Evolutionary conservation across 2,113 vertebrate species (phyloP).

Genomic region (Xiphophorus maculatus): DNA sequence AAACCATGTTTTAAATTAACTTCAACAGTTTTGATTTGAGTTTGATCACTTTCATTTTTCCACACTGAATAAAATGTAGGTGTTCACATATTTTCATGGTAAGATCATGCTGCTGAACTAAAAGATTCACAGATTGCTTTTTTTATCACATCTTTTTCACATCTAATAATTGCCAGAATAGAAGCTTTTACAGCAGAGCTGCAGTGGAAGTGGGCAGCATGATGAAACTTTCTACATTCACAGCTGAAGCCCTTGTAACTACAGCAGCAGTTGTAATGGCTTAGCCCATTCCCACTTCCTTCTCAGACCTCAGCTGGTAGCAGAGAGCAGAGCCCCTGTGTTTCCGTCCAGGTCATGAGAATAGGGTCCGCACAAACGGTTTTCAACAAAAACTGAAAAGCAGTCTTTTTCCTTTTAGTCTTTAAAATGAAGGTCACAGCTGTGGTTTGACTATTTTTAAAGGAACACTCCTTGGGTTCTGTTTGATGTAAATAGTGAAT

Average conservation of each 20-base stretch:
- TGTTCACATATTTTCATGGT: background rate
- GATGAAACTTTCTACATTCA: background rate
- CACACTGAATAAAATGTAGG: background rate
- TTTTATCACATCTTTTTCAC: background rate
- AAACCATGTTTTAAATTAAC: too few relatives aligned
- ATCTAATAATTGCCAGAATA: background rate
- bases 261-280: constrained; percentile 24
- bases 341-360: constrained; percentile 56
- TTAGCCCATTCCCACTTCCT: constrained; percentile 8
- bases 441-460: constrained; percentile 18
- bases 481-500: constrained; percentile 16
- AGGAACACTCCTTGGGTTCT: constrained; percentile 12
- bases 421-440: constrained; percentile 24
- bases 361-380: constrained; percentile 21
- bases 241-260: background rate
- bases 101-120: background rate
- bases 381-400: constrained; percentile 18
- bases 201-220: background rate
- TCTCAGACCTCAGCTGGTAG: constrained; percentile 8
- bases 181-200: background rate
- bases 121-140: background rate
- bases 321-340: constrained; percentile 5
- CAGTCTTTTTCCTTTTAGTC: constrained; percentile 16
- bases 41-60: background rate
- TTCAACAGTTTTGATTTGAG: too few relatives aligned